Percentiles rank a stretch among this genome's conserved stretches.
phyloP scores from a whole-genome alignment of 2,888 invertebrate genomes.

The Scaptomyza polygonia region DNA sequence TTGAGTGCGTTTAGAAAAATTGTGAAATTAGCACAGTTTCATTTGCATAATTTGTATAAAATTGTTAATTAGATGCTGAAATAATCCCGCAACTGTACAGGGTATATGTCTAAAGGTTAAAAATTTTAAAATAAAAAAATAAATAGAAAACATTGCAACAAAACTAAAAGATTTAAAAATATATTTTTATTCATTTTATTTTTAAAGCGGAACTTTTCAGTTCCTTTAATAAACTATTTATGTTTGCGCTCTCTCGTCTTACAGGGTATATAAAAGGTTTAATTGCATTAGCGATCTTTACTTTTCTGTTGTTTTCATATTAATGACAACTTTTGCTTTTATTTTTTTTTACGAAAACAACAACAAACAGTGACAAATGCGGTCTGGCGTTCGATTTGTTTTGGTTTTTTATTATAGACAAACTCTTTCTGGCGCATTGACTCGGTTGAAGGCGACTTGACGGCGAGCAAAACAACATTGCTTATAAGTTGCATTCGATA shows the following conservation, averaged over 20 bases:
- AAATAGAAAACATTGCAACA: too few species aligned
- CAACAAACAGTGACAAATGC: conserved; percentile 30
- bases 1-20: conserved; percentile 4
- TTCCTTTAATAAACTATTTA: too few species aligned
- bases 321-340: conserved; percentile 43
- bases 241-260: not conserved
- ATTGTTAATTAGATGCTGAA: conserved; percentile 6
- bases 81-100: conserved; percentile 1
- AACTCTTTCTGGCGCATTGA: conserved; percentile 83
- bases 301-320: not conserved
- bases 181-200: too few species aligned
- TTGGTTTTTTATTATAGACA: conserved; percentile 51
- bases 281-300: not conserved
- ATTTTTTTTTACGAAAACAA: conserved; percentile 33
- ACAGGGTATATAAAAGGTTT: conserved; percentile 21
- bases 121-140: not conserved
- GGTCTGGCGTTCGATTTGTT: conserved; percentile 46
- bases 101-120: conserved; percentile 9
- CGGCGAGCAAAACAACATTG: conserved; percentile 45
- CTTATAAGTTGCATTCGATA: conserved; percentile 39
- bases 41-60: conserved; percentile 17
- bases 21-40: conserved; percentile 22
- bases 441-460: conserved; percentile 76
- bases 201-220: too few species aligned
- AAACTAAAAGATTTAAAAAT: too few species aligned